phyloP scores from a whole-genome alignment of 2,888 invertebrate genomes.

The Tetropium fuscum region DNA sequence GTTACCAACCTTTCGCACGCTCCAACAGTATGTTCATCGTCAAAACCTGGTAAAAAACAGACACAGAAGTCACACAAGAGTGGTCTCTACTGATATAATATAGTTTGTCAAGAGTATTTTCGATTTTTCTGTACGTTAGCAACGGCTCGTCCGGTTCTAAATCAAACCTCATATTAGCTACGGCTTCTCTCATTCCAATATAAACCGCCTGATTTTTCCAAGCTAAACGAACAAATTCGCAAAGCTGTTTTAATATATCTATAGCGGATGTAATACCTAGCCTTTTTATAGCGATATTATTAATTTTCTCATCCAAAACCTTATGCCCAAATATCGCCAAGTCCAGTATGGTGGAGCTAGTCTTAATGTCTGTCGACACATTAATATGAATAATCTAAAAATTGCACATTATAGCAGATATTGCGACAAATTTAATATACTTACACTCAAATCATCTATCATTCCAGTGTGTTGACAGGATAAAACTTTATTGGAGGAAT shows the following conservation, averaged over 20 bases:
- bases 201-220: conserved; percentile 23
- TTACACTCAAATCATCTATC: conserved; percentile 54
- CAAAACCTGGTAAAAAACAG: conserved; percentile 70
- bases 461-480: conserved; percentile 60
- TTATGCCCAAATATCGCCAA: conserved; percentile 73
- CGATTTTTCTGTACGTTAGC: conserved; percentile 62
- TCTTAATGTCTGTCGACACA: conserved; percentile 64
- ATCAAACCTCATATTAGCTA: conserved; percentile 54
- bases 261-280: conserved; percentile 59
- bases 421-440: conserved; percentile 22
- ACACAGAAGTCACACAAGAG: conserved; percentile 65
- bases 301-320: conserved; percentile 70
- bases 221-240: conserved; percentile 51
- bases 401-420: neutral
- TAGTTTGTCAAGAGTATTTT: conserved; percentile 49
- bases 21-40: conserved; percentile 70
- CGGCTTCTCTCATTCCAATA: conserved; percentile 24
- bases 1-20: conserved; percentile 64
- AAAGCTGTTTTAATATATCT: conserved; percentile 43
- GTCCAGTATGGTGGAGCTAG: conserved; percentile 69
- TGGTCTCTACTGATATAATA: conserved; percentile 63
- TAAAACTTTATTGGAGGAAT: conserved; percentile 37
- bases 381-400: conserved; percentile 67
- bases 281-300: conserved; percentile 66
- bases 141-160: conserved; percentile 57